phyloP scores from a whole-genome alignment of 2,888 invertebrate species.

The Drosophila greeni region DNA sequence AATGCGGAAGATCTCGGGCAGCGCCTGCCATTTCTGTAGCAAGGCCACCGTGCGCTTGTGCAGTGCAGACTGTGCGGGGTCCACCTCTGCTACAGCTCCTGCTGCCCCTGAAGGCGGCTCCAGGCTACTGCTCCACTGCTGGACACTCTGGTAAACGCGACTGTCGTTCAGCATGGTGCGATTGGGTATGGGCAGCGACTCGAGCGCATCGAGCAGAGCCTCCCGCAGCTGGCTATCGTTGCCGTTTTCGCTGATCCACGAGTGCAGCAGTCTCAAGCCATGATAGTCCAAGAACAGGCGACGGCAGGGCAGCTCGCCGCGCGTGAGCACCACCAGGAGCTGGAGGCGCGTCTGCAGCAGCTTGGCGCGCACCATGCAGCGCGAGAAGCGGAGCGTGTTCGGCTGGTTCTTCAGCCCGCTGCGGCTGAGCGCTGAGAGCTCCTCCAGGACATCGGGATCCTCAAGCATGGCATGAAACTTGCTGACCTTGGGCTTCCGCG shows the following conservation, averaged over 20 bases:
- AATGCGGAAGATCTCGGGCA: conserved; percentile 87
- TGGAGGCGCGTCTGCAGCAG: conserved; percentile 86
- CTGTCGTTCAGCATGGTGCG: conserved; percentile 95
- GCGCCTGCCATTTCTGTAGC: conserved; percentile 70
- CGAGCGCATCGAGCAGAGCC: conserved; percentile 88
- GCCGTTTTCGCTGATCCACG: conserved; percentile 90
- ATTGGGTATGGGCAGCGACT: conserved; percentile 93
- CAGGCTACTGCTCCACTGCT: conserved; percentile 83
- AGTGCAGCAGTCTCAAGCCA: conserved; percentile 92
- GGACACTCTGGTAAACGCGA: conserved; percentile 90
- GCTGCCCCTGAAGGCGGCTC: not conserved
- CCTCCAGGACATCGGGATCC: conserved; percentile 88
- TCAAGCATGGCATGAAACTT: conserved; percentile 78
- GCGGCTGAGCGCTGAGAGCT: conserved; percentile 87
- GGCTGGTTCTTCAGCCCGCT: conserved; percentile 92
- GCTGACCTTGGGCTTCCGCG: conserved; percentile 51
- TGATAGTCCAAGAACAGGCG: conserved; percentile 95
- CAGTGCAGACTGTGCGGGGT: not conserved
- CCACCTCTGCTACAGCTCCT: not conserved
- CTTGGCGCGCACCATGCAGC: conserved; percentile 95
- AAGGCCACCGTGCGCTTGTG: conserved; percentile 32
- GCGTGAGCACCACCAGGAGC: conserved; percentile 87
- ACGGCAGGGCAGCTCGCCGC: conserved; percentile 89
- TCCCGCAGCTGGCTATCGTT: conserved; percentile 81
- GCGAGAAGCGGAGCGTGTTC: conserved; percentile 92